Evolutionary conservation across 35 echinoderm and acorn worm species (phyloP), one percentile per base, ranked within the genome.

Genomic region (Acanthaster planci): DNA sequence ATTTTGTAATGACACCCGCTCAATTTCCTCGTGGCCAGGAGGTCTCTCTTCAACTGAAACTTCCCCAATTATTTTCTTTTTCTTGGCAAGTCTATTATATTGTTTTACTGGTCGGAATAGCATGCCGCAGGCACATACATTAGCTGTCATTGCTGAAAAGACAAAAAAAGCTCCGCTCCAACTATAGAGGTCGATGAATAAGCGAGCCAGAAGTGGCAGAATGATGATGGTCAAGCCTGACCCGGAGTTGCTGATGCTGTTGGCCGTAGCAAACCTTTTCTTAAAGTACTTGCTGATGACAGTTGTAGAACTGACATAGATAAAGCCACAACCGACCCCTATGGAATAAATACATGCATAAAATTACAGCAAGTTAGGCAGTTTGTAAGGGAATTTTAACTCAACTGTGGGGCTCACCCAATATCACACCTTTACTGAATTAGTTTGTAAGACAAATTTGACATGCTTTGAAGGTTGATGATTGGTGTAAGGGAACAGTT

Each of bases 271-370:
- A 8, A 22, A 68, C 14, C 60, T 18, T 8, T 68, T 68, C 60
- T 68, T 68, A 7, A 68, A 68, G 34, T 68, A 68, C 34, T 68
- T 34, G 29, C 18, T 68, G 60, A 68, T 68, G 23, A 68, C 30
- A 29, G 7, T 72, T 35, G 8, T 6, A 26, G 64, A 19, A 26
- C 64, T 72, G 64, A 72, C 34, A 26, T 26, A 72, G 0, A 26
- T 26, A 35, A 72, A 72, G 14, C 64, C 64, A 29, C 64, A 72
- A 14, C 64, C 64, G 0, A 35, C 15, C 23, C 64, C 64, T 72
- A 26, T 72, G 26, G 26, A 72, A 30, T 1, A 30, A 72, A 72
- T 72, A 72, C 23, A 72, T 4, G 34, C 12, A 6, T 47, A 47
- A 4, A 4, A 47, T 47, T 4, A 47, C 42, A 47, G 4, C n/a